Evolutionary conservation across 2,113 vertebrate species (phyloP), one percentile per base, ranked within the genome.

Genomic region (Salminus brasiliensis): DNA sequence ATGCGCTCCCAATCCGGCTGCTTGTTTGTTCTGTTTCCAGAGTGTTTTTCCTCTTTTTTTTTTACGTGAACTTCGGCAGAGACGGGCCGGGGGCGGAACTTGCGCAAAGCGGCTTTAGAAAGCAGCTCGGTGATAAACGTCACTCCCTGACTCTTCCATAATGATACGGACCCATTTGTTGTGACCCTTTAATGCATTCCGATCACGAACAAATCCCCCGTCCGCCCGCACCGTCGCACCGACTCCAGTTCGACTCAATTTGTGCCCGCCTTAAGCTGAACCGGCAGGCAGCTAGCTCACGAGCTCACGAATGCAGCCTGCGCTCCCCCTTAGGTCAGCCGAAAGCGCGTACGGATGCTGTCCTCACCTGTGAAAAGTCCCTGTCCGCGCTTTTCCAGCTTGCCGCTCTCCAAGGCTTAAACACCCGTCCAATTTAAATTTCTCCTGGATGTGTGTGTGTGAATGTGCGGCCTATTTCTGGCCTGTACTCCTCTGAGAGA

Each of bases 311-410:
- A 65, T 49, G 21, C 29, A 27, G 45, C 72, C 72, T 12, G 16
- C 72, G 21, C 43, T 41, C 21, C 27, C 21, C n/a, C 59, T 62
- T 63, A 74, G 72, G 57, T 74, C 59, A 74, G 72, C 57, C 2
- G 2, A 43, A 36, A 65, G 49, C n/a, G 34, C 27, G 15, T 66
- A 53, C 9, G 32, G 62, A 66, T 27, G 59, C 74, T 39, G 60
- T 39, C 62, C 32, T 27, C 74, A 47, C 47, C 60, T 29, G 34
- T 6, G 25, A 77, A 32, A 45, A 29, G 39, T 57, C 34, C 18
- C 52, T 9, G 47, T 53, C 34, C 4, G 32, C 34, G 36, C 45
- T 67, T 76, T 67, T n/a, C 25, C 74, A 8, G 16, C 27, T 0
- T 6, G 32, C 43, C 39, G 27, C 27, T 9, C 32, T 49, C 45